Conservation (phyloP, 2,113 vertebrate genomes). For the Rhabdomys dilectus region DNA sequence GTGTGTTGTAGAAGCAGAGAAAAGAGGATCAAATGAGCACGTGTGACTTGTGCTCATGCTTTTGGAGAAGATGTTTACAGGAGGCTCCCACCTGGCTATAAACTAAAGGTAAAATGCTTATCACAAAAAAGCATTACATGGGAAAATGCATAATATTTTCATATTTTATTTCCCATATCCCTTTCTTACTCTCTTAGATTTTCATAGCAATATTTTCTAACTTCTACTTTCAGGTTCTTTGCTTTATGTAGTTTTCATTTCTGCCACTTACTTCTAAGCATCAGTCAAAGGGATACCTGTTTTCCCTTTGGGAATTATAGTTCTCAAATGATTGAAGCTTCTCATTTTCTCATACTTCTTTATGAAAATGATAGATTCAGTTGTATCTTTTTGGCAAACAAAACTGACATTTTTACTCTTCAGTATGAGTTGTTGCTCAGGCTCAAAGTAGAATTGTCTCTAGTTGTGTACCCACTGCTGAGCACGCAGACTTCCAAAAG, state of each 20-base stretch:
- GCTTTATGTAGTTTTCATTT: neutral
- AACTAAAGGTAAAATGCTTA: neutral
- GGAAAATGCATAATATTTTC: neutral
- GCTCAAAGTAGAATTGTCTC: neutral
- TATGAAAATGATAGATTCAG: neutral
- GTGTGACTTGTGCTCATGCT: neutral
- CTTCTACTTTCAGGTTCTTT: neutral
- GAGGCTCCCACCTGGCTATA: neutral
- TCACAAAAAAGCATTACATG: neutral
- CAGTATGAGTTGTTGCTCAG: neutral
- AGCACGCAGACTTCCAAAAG: neutral
- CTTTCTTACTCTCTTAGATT: neutral
- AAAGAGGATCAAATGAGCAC: neutral
- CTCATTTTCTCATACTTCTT: neutral
- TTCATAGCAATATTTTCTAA: neutral
- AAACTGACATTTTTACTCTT: neutral
- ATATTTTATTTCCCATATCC: neutral
- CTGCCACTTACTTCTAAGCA: neutral
- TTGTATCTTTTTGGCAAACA: neutral
- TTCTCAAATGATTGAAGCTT: neutral
- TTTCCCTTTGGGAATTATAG: constrained; percentile 27
- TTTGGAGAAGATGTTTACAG: neutral
- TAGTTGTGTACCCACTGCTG: neutral
- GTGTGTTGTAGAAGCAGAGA: neutral
- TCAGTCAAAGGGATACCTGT: neutral